Base-by-base conservation (phyloP, 2,797 vertebrate genomes). In the Craterocephalus amniculus region DNA sequence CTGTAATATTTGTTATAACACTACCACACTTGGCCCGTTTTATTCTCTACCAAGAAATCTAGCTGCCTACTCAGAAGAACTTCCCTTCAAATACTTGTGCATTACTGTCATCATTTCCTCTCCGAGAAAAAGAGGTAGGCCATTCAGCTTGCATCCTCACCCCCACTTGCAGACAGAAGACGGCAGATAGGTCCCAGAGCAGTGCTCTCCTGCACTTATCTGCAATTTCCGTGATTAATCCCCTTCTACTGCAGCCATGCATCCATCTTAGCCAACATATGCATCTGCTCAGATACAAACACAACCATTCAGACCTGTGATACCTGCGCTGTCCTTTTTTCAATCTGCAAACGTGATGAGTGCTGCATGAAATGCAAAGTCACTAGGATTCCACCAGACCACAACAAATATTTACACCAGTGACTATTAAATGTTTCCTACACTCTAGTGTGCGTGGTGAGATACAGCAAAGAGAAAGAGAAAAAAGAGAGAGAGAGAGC, bases 191-290 rank as follows among this genome's bases (percentile, higher is more conserved):
- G 81, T 87, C 90, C 87, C 89, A 89, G 82, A 85, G 81, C 83
- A 83, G 72, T 51, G 79, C 77, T 87, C 86, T 84, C 83, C 80
- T 78, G 84, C 83, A 91, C 87, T 90, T 90, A 90, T 87, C 85
- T 87, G 75, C 83, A 88, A 91, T 91, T 90, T 91, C 81, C 66
- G 70, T 73, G 76, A 89, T 88, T 88, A 91, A 91, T 92, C 84
- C 89, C 78, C 72, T 83, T 91, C 85, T 87, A 87, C 88, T 83
- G 83, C 79, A 83, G 85, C 70, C 83, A 83, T 79, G 76, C 81
- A 87, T 91, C 85, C 63, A 78, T 87, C 91, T 88, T 38, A 16
- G 67, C 70, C 24, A 67, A 58, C 77, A 76, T 83, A 77, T 83
- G 84, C 62, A 75, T 76, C 80, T 86, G 72, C 83, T 80, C 63